A percentile compares a stretch with the other conserved stretches of the same genome.
Conservation (phyloP, 2,113 vertebrate species). For the Pyxicephalus adspersus region DNA sequence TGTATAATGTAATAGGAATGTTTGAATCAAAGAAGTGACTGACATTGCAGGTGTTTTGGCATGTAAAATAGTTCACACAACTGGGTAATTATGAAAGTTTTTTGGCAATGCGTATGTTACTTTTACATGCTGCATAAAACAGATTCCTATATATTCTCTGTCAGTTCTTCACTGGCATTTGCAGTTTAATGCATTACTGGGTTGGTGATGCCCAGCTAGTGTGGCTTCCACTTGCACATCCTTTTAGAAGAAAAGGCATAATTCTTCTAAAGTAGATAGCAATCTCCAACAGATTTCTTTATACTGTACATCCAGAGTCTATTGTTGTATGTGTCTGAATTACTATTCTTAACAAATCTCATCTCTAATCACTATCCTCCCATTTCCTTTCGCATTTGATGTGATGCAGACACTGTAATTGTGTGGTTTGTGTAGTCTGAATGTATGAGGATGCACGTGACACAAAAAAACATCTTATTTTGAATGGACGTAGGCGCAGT, state of each 20-base stretch:
- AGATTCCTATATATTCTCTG: no score
- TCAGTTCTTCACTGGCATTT: no score
- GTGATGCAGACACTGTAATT: slow-evolving; percentile 38
- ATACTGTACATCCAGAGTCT: not conserved
- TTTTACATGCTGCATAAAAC: no score
- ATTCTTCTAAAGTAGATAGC: not conserved
- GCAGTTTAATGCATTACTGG: no score
- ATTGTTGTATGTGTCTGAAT: slow-evolving; percentile 26
- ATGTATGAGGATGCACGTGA: not conserved
- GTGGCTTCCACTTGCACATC: not conserved
- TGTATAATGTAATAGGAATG: no score
- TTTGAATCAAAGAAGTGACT: no score
- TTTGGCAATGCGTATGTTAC: no score
- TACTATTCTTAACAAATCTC: slow-evolving; percentile 11
- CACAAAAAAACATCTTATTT: not conserved
- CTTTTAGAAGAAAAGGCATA: not conserved
- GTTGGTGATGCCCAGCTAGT: not conserved
- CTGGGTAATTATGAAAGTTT: no score
- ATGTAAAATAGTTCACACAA: no score
- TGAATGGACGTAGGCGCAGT: not conserved
- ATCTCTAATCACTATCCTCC: slow-evolving; percentile 44
- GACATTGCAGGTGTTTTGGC: no score
- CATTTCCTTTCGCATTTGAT: slow-evolving; percentile 20
- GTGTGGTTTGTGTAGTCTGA: slow-evolving; percentile 34
- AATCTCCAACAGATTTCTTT: not conserved